Conservation (phyloP, 2,113 vertebrate genomes). For the Phyllopteryx taeniolatus region DNA sequence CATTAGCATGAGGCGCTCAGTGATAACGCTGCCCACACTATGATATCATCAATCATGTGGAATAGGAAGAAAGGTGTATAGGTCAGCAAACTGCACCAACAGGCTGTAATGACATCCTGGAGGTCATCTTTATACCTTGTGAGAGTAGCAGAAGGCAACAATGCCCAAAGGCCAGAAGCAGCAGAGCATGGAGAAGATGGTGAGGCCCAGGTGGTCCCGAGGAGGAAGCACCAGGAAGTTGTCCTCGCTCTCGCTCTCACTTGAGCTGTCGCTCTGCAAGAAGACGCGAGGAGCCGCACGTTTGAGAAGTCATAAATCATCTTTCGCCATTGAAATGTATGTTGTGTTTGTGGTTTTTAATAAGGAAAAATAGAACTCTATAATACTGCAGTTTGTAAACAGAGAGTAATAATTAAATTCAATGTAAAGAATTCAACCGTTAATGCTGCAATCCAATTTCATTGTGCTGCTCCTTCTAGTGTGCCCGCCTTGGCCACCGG, state of each 20-base stretch:
- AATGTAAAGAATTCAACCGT: no score
- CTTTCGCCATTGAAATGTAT: no score
- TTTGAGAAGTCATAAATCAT: slow-evolving; percentile 8
- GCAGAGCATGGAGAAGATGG: slow-evolving; percentile 98
- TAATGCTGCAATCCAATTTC: no score
- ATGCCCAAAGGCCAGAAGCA: slow-evolving; percentile 98
- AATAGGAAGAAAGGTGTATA: background rate
- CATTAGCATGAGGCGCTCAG: background rate
- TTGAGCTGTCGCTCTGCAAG: slow-evolving; percentile 86
- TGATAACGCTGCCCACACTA: background rate
- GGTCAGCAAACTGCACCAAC: slow-evolving; percentile 6
- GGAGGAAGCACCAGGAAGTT: slow-evolving; percentile 91
- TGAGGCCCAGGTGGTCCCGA: slow-evolving; percentile 89
- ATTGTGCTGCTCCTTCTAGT: no score
- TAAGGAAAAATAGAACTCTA: no score
- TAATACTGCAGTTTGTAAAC: no score
- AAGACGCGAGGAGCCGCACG: slow-evolving; percentile 23
- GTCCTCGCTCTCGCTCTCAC: slow-evolving; percentile 93
- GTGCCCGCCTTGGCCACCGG: no score
- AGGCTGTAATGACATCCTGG: slow-evolving; percentile 49
- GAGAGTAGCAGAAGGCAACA: slow-evolving; percentile 97
- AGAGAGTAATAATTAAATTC: no score
- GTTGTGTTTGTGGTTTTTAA: no score
- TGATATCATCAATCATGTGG: background rate
- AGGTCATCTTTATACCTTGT: slow-evolving; percentile 82